Evolutionary conservation across 1,140 invertebrate genomes (phyloP).

Genomic region (Lepidurus couesii): DNA sequence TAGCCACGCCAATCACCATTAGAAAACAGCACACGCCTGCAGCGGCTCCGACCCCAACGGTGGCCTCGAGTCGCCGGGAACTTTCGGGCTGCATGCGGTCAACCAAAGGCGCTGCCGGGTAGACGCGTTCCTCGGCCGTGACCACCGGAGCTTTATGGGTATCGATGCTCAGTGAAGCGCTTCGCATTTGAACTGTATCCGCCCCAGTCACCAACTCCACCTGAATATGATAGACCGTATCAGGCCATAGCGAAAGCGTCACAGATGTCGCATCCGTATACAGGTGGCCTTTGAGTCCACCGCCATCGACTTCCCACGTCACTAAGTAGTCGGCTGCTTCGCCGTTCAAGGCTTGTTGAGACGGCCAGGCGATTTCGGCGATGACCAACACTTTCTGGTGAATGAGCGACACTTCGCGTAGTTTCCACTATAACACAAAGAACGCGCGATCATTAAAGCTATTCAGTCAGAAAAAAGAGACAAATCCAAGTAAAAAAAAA

Average conservation of each 20-base stretch:
- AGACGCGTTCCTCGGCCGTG: conserved; percentile 22
- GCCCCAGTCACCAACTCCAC: conserved; percentile 47
- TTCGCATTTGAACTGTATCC: conserved; percentile 34
- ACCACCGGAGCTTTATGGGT: conserved; percentile 36
- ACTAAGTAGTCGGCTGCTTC: conserved; percentile 58
- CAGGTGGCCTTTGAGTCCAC: conserved; percentile 73
- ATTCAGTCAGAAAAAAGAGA: not conserved
- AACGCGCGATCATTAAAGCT: not conserved
- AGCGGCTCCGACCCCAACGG: conserved; percentile 31
- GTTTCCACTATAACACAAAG: conserved; percentile 47
- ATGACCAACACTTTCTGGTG: conserved; percentile 63
- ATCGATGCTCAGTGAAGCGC: conserved; percentile 38
- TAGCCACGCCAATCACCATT: conserved; percentile 27
- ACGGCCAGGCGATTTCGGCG: conserved; percentile 63
- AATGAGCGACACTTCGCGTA: conserved; percentile 59
- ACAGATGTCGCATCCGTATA: conserved; percentile 70
- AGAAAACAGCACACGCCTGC: conserved; percentile 30
- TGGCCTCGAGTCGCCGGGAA: conserved; percentile 32
- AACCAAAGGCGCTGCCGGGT: conserved; percentile 31
- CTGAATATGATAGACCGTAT: conserved; percentile 71
- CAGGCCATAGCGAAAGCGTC: conserved; percentile 69
- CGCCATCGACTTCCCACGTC: conserved; percentile 74
- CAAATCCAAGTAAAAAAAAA: not conserved
- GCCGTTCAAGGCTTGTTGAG: conserved; percentile 30
- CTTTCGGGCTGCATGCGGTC: conserved; percentile 23